These are phyloP conservation scores for Girardinus metallicus DNA, from an alignment of 2,797 vertebrate genomes.

Conservation along the genomic window DNA sequence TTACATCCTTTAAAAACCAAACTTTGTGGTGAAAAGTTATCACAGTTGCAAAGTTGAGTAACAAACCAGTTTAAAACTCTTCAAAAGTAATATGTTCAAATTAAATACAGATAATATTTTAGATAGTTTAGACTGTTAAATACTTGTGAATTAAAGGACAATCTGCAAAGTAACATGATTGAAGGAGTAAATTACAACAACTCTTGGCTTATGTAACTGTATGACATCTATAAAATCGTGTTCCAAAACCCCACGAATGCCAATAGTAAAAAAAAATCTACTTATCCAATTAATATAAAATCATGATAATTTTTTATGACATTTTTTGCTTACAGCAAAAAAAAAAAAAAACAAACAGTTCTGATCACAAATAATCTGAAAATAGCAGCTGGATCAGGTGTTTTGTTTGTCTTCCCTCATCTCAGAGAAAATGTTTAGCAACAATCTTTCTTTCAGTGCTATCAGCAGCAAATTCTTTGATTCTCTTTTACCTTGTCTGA, in stretches of 20 bases:
- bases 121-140: background rate
- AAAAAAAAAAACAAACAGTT: background rate
- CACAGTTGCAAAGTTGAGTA: conserved; percentile 7
- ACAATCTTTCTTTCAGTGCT: background rate
- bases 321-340: background rate
- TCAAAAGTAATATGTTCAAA: background rate
- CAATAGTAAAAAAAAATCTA: background rate
- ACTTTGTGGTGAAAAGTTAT: conserved; percentile 1
- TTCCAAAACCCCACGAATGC: background rate
- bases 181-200: background rate
- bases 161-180: background rate
- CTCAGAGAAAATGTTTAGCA: background rate
- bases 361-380: background rate
- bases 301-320: background rate
- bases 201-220: background rate
- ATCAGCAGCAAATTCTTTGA: background rate
- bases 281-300: background rate
- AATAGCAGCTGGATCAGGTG: background rate
- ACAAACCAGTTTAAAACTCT: background rate
- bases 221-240: background rate
- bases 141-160: background rate
- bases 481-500: background rate
- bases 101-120: background rate
- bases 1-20: conserved; percentile 16
- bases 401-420: background rate